Conservation (phyloP, 2,797 vertebrate species). For the Pogoniulus pusillus region DNA sequence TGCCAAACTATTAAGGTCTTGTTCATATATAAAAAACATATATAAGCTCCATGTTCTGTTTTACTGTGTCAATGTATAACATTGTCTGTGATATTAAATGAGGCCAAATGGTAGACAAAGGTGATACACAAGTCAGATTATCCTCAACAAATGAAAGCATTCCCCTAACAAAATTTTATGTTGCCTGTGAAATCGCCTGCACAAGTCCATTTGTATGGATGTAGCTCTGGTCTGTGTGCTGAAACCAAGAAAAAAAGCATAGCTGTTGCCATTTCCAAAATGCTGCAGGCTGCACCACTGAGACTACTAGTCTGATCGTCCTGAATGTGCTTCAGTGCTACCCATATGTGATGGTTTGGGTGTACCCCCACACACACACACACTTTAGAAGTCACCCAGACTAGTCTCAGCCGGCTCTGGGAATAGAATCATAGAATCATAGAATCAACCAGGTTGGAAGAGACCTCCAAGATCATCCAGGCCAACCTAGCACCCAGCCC, state of each 20-base stretch:
- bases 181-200: background rate
- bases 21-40: background rate
- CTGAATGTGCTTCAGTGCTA: background rate
- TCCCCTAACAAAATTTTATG: background rate
- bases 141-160: background rate
- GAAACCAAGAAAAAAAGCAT: background rate
- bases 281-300: background rate
- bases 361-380: no score
- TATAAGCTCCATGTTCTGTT: background rate
- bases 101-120: background rate
- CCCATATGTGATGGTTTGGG: no score
- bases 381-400: no score
- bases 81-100: background rate
- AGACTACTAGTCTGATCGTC: background rate
- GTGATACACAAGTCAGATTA: background rate
- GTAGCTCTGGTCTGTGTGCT: background rate
- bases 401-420: no score
- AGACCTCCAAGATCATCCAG: no score
- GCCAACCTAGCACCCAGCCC: no score
- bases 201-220: background rate
- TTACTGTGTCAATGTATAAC: background rate
- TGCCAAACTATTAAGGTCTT: background rate
- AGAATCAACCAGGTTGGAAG: no score
- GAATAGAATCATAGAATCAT: no score
- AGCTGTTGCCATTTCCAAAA: background rate